Evolutionary conservation across 2,797 vertebrate species (phyloP).

Genomic region (Neosilurus hyrtlii): DNA sequence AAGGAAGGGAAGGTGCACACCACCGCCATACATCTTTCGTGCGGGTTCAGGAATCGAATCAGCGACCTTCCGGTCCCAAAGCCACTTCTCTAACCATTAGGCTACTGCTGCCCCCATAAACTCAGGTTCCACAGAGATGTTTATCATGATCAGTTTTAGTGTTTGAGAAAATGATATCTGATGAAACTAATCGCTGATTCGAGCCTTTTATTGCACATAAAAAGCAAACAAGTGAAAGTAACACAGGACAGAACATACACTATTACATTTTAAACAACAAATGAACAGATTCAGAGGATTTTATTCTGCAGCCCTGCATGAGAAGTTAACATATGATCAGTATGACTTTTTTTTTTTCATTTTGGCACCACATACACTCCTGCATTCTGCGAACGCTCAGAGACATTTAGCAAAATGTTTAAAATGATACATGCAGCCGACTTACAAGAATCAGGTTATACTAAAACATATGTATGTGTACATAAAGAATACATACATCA

Average conservation of each 20-base stretch:
- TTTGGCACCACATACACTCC: not conserved
- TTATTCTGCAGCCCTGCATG: not conserved
- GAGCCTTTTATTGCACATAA: constrained; percentile 18
- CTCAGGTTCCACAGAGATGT: too few species aligned
- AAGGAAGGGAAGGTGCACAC: too few species aligned
- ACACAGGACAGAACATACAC: constrained; percentile 1
- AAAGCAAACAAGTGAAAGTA: not conserved
- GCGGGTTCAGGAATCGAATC: too few species aligned
- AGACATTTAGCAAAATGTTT: not conserved
- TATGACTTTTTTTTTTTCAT: not conserved
- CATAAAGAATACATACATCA: not conserved
- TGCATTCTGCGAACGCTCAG: not conserved
- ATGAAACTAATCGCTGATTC: not conserved
- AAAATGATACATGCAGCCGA: constrained; percentile 5
- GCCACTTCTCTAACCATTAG: too few species aligned
- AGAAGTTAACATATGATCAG: not conserved
- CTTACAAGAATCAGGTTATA: not conserved
- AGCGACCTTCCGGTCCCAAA: too few species aligned
- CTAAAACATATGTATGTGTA: not conserved
- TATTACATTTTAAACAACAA: not conserved
- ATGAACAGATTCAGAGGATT: not conserved
- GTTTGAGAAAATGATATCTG: not conserved
- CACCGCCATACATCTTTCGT: too few species aligned
- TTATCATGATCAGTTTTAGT: too few species aligned
- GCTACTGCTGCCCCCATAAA: too few species aligned